These are phyloP conservation scores for Zaprionus camerounensis DNA, from an alignment of 1,140 invertebrate genomes.

Conservation along the genomic window DNA sequence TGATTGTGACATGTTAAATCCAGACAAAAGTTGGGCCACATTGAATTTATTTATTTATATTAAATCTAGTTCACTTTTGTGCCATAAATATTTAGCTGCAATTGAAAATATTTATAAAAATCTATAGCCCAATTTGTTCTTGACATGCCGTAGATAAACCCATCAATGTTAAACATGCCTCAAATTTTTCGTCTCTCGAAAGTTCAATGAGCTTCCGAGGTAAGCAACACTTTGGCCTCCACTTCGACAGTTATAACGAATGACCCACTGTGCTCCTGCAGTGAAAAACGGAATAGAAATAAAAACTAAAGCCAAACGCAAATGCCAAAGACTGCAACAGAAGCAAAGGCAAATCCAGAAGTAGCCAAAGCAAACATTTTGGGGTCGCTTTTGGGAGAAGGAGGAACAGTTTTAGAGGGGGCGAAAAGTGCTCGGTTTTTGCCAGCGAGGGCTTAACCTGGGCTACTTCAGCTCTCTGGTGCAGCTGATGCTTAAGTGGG, in stretches of 20 bases:
- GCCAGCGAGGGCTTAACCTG: conserved; percentile 27
- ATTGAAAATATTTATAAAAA: too few relatives aligned
- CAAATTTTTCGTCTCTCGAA: not conserved
- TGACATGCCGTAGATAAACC: too few relatives aligned
- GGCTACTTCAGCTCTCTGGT: conserved; percentile 7
- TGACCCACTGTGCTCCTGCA: not conserved
- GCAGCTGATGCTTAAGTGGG: conserved; percentile 28
- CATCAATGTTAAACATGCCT: too few relatives aligned
- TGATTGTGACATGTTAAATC: not conserved
- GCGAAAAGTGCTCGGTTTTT: conserved; percentile 24
- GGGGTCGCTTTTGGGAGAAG: conserved; percentile 25
- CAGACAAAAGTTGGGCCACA: not conserved
- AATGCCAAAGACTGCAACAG: conserved; percentile 9
- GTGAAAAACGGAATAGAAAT: not conserved
- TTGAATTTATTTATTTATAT: not conserved
- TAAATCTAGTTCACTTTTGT: not conserved
- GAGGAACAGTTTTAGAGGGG: conserved; percentile 30
- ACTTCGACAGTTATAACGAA: not conserved
- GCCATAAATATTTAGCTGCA: too few relatives aligned
- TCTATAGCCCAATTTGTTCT: too few relatives aligned
- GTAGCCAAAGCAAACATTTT: conserved; percentile 37
- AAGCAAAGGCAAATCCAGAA: conserved; percentile 17
- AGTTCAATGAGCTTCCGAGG: not conserved
- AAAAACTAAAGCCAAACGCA: not conserved
- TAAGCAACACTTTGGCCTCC: not conserved